Evolutionary conservation across 2,113 vertebrate genomes (phyloP), one percentile per base, ranked within the genome.

Genomic region (Actinemys pallida): DNA sequence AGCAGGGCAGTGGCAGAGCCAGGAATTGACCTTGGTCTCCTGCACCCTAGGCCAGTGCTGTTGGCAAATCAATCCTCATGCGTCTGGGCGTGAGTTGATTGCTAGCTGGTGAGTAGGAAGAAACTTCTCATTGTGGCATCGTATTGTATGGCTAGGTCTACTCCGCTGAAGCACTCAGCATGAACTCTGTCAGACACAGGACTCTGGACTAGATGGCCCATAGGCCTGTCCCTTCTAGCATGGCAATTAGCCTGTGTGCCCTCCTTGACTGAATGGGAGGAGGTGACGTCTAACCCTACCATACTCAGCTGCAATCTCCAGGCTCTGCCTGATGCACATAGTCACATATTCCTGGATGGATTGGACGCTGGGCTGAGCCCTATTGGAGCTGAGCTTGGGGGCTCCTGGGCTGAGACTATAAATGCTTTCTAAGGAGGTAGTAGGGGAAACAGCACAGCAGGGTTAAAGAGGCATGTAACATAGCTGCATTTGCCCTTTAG

Each of bases 191-290:
- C 42, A 47, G 12, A 45, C 10, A 17, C 78, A 17, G 29, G 24
- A 78, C 53, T 19, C 0, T 0, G 35, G 29, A 9, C 11, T 53
- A 31, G 76, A 52, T 19, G 24, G 24, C 83, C 42, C 8, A 35
- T 3, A 59, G 45, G 76, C 20, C 81, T 35, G 13, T 3, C 52
- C 42, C 57, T 19, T 47, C 35, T 12, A 29, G 45, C 8, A 54
- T 29, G 78, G 75, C 0, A 0, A 19, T 1, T 42, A 31, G 50
- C 39, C 39, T 49, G 57, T n/a, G 39, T 53, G n/a, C 57, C 27
- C 42, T 45, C 8, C 69, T 50, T 22, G 13, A 2, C 27, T 8
- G 22, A 4, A 57, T 12, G 19, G 8, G 19, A 39, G 35, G 65
- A 19, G 19, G n/a, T 39, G 31, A 5, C 49, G 10, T 72, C 54